These are phyloP conservation scores for Lasioglossum zephyrum DNA, from an alignment of 2,888 invertebrate genomes.

Conservation along the genomic window DNA sequence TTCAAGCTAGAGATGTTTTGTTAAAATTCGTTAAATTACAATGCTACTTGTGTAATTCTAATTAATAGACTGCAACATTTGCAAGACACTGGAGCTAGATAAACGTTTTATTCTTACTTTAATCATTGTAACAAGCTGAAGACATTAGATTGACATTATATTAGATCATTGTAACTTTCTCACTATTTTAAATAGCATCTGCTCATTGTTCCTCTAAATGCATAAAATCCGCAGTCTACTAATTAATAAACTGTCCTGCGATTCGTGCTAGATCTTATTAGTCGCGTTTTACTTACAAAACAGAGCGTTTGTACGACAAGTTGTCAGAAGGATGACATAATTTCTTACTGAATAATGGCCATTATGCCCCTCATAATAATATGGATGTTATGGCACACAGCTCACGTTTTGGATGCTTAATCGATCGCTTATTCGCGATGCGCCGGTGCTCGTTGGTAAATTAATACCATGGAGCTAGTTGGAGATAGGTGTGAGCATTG, in stretches of 20 bases:
- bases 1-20: background rate
- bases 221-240: background rate
- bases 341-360: background rate
- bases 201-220: too few species aligned
- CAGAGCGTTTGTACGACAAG: background rate
- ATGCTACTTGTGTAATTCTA: background rate
- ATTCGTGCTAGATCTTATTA: background rate
- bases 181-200: too few species aligned
- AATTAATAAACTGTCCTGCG: background rate
- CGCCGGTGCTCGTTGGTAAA: background rate
- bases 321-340: background rate
- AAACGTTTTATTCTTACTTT: too few species aligned
- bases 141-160: too few species aligned
- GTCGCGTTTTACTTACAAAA: background rate
- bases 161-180: too few species aligned
- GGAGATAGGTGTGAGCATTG: background rate
- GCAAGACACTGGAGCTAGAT: too few species aligned
- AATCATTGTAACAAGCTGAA: too few species aligned
- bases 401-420: background rate
- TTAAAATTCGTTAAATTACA: background rate
- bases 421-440: conserved; percentile 8
- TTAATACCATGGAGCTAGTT: background rate
- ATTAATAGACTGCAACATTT: background rate
- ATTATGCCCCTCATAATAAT: background rate
- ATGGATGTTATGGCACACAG: background rate